These are phyloP conservation scores for Poeciliopsis turrubarensis DNA, from an alignment of 2,113 vertebrate species.

Conservation along the genomic window DNA sequence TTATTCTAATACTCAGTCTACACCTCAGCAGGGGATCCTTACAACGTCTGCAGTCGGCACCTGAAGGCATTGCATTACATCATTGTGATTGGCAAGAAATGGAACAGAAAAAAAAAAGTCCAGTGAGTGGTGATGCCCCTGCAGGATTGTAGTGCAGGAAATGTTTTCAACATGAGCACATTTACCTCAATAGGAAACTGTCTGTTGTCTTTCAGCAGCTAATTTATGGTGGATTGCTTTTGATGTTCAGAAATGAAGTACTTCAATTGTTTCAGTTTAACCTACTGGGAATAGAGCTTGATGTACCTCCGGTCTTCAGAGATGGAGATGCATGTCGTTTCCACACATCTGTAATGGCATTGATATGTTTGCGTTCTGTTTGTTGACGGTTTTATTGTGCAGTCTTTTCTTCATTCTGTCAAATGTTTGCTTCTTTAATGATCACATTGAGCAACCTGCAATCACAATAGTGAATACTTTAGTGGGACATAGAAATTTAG, in stretches of 20 bases:
- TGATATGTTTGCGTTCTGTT: constrained; percentile 57
- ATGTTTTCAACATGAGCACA: constrained; percentile 74
- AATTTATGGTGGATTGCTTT: constrained; percentile 63
- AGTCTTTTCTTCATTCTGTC: constrained; percentile 36
- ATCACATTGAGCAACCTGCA: constrained; percentile 21
- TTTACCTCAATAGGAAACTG: constrained; percentile 72
- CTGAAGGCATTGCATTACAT: not conserved
- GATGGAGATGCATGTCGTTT: constrained; percentile 57
- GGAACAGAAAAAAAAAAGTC: not conserved
- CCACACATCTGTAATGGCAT: constrained; percentile 51
- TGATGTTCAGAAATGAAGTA: constrained; percentile 64
- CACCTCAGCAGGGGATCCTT: not conserved
- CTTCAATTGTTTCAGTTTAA: constrained; percentile 74
- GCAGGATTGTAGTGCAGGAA: constrained; percentile 60
- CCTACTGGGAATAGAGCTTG: constrained; percentile 69
- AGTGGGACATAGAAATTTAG: constrained; percentile 21
- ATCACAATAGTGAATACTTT: constrained; percentile 22
- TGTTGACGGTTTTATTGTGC: constrained; percentile 49
- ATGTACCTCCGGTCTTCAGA: constrained; percentile 59
- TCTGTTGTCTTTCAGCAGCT: constrained; percentile 68
- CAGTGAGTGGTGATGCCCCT: not conserved
- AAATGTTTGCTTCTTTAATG: constrained; percentile 30
- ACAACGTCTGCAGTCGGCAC: no score
- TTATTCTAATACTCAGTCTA: no score
- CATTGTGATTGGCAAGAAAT: not conserved